Conservation (phyloP, 2,113 vertebrate species). For the Periophthalmus modestus region DNA sequence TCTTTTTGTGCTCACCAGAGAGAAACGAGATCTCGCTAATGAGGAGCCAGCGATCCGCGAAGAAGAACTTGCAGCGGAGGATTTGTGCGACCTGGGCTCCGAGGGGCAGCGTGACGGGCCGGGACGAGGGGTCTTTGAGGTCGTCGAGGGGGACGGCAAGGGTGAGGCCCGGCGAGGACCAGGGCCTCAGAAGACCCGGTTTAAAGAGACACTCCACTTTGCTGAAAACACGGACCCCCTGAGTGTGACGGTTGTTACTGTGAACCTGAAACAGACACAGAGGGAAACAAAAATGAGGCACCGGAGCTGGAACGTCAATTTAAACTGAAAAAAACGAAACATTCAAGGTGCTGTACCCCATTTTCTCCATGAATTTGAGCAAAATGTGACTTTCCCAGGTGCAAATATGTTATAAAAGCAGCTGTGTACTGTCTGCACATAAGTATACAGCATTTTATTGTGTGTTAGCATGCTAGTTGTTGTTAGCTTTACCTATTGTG, state of each 20-base stretch:
- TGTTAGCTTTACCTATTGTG: no score
- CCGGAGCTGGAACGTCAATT: slow-evolving; percentile 1
- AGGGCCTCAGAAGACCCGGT: slow-evolving; percentile 76
- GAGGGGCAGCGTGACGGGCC: slow-evolving; percentile 80
- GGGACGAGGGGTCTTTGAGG: slow-evolving; percentile 85
- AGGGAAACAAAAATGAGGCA: background rate
- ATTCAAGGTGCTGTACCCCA: no score
- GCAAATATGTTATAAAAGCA: no score
- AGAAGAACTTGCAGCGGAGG: slow-evolving; percentile 87
- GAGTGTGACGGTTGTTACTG: slow-evolving; percentile 89
- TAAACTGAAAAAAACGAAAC: no score
- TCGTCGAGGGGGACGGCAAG: slow-evolving; percentile 78
- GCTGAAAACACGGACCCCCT: slow-evolving; percentile 85
- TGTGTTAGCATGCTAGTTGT: no score
- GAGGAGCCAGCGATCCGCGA: slow-evolving; percentile 87
- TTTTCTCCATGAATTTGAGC: no score
- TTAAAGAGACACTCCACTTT: slow-evolving; percentile 87
- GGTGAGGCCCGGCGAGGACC: slow-evolving; percentile 77
- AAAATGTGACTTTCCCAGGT: no score
- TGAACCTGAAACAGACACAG: slow-evolving; percentile 80
- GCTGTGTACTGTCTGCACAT: no score
- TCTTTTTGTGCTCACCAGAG: slow-evolving; percentile 76
- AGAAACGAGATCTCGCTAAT: slow-evolving; percentile 91
- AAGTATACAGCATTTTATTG: no score
- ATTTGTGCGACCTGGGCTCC: slow-evolving; percentile 77